phyloP scores from a whole-genome alignment of 2,797 vertebrate species.

The Dromococcyx pavoninus region DNA sequence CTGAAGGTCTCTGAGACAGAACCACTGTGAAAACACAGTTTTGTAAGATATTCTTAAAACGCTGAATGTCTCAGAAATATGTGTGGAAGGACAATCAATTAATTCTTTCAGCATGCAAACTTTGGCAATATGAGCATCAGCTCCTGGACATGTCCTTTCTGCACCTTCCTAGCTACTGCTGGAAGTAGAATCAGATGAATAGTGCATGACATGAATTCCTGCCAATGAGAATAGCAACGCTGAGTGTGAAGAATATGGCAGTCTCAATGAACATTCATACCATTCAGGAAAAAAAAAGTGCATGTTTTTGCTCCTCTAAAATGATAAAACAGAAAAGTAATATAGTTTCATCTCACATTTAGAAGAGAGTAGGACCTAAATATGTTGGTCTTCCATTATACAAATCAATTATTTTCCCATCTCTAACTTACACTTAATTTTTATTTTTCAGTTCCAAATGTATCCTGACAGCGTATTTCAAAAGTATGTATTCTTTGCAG shows the following conservation, averaged over 20 bases:
- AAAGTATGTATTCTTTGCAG: not conserved
- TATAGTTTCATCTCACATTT: not conserved
- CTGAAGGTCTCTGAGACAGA: not conserved
- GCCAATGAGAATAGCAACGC: not conserved
- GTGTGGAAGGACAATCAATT: not conserved
- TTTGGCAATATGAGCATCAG: not conserved
- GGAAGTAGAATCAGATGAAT: not conserved
- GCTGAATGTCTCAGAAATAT: not conserved
- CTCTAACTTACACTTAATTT: not conserved
- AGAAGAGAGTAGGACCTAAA: not conserved
- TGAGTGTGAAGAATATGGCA: not conserved
- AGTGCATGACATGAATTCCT: not conserved
- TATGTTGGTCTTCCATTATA: rapidly evolving
- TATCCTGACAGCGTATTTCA: not conserved
- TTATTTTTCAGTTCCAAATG: not conserved
- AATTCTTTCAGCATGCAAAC: not conserved
- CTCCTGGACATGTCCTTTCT: not conserved
- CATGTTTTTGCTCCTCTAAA: not conserved
- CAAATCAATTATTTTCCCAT: not conserved
- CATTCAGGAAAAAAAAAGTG: rapidly evolving
- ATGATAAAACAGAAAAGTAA: not conserved
- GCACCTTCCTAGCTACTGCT: not conserved
- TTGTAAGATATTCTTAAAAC: not conserved
- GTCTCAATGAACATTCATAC: not conserved
- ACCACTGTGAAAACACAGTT: not conserved